Evolutionary conservation across 2,113 vertebrate genomes (phyloP).

Genomic region (Tachysurus fulvidraco): DNA sequence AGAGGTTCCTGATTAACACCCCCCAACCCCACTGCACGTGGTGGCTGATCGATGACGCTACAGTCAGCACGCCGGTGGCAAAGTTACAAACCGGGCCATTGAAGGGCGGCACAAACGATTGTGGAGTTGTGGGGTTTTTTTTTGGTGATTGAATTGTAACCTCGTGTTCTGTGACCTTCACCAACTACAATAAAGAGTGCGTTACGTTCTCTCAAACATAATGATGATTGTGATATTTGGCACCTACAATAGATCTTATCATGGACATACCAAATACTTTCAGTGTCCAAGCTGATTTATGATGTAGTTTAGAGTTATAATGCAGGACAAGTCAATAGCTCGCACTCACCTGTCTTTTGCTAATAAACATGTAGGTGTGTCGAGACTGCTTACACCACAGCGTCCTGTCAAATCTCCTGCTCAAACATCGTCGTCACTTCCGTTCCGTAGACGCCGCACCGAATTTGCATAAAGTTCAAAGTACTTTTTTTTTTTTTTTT

Average conservation of each 20-base stretch:
- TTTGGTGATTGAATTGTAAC: background rate
- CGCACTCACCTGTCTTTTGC: too few species aligned
- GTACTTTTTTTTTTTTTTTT: too few species aligned
- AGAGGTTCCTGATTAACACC: constrained; percentile 62
- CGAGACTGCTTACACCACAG: background rate
- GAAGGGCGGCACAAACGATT: constrained; percentile 13
- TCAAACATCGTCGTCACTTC: too few species aligned
- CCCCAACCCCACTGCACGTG: constrained; percentile 53
- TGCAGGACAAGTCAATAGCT: too few species aligned
- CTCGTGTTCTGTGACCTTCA: background rate
- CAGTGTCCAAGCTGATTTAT: background rate
- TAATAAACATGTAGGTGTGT: too few species aligned
- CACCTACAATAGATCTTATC: background rate
- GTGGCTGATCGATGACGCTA: constrained; percentile 62
- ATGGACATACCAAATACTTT: background rate
- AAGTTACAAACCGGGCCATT: constrained; percentile 60
- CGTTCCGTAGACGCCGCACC: too few species aligned
- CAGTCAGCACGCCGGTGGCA: constrained; percentile 59
- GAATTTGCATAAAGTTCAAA: too few species aligned
- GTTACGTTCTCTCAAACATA: background rate
- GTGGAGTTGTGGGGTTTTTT: background rate
- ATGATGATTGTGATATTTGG: background rate
- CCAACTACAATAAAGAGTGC: background rate
- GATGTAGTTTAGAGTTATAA: too few species aligned
- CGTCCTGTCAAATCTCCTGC: too few species aligned